Base-by-base conservation (phyloP, 2,797 vertebrate genomes). In the Mus caroli region DNA sequence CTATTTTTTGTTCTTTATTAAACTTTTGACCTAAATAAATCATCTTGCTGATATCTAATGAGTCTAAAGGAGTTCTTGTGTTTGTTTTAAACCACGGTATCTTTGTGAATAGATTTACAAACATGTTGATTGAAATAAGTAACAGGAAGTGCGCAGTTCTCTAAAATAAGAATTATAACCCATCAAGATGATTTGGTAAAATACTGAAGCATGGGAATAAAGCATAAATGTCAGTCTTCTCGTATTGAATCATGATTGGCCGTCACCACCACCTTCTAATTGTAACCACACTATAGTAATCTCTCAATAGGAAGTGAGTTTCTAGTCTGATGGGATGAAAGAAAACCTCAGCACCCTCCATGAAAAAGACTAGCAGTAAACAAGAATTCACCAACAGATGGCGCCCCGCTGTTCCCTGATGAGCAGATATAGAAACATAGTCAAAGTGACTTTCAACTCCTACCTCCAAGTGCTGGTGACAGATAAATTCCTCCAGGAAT, bases 341-440 rank as follows among this genome's bases (percentile, higher is more conserved):
- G 40, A 88, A 80, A 91, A 4, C 78, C 0, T 0, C 1, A 6
- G 0, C 0, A 5, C n/a, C 93, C 90, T 43, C 79, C 50, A 64
- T 20, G 28, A 4, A 4, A 80, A 13, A 43, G 40, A 92, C 84
- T 46, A 85, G 94, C 84, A 52, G 4, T 90, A 80, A 0, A 69
- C 77, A n/a, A 0, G 0, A 88, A 71, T 20, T 71, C 75, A 95
- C 92, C 98, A 58, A 13, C 64, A 97, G 98, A 92, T 95, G 98
- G 97, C 94, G 2, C 78, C 92, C 92, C 92, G 64, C 92, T 40
- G 89, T 94, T 97, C 98, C 71, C 37, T 31, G 78, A 26, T 4
- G 0, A 80, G 17, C 71, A 90, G 94, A 67, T 26, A 3, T 4
- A 22, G 46, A 58, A 46, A 37, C 37, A 15, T 19, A 1, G 76